A percentile compares a stretch with the other conserved stretches of the same genome.
These are phyloP conservation scores for Aspidapion aeneum DNA, from an alignment of 2,888 invertebrate species.

Conservation along the genomic window DNA sequence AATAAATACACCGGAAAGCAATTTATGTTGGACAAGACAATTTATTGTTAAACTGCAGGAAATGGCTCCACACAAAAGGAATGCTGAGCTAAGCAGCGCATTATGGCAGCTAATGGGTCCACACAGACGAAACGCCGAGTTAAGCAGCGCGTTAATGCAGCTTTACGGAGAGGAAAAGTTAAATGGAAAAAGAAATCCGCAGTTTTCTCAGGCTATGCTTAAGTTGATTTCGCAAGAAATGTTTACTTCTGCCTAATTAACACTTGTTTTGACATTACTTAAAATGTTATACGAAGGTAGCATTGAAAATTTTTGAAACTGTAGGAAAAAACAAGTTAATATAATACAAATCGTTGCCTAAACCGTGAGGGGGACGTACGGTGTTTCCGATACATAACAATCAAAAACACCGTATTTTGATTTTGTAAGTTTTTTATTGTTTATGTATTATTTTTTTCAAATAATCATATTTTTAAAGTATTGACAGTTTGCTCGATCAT, in stretches of 20 bases:
- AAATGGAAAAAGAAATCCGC: conserved; percentile 19
- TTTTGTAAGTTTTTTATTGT: no score
- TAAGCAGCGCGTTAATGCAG: conserved; percentile 24
- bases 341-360: no score
- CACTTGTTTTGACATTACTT: no score
- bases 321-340: no score
- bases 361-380: no score
- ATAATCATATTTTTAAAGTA: no score
- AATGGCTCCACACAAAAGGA: conserved; percentile 5
- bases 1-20: background rate
- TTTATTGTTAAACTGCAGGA: background rate
- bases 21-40: background rate
- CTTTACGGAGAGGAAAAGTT: conserved; percentile 17
- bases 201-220: conserved; percentile 18
- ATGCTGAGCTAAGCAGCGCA: conserved; percentile 23
- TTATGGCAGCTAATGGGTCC: conserved; percentile 17
- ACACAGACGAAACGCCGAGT: conserved; percentile 17
- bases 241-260: background rate
- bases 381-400: no score
- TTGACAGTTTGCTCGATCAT: no score
- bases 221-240: conserved; percentile 9
- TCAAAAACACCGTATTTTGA: no score
- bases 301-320: no score
- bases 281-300: no score
- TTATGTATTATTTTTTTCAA: no score